Evolutionary conservation across 2,797 vertebrate species (phyloP), one percentile per base, ranked within the genome.

Genomic region (Pseudomugil tenellus): DNA sequence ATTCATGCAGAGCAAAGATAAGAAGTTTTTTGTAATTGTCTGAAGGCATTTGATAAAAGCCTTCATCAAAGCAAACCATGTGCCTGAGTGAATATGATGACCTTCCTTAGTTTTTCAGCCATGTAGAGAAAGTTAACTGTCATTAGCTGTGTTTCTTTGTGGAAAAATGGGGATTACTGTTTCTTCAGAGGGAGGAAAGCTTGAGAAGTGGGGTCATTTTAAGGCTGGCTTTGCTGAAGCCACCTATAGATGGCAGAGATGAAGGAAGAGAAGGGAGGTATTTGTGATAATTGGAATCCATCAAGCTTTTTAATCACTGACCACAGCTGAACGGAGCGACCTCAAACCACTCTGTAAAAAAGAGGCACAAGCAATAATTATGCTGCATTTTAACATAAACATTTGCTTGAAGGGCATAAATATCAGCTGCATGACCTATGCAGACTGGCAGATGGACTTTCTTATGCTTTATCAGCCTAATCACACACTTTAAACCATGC

Each of bases 381-480:
- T n/a, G n/a, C n/a, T n/a, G n/a, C n/a, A n/a, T n/a, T n/a, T n/a
- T n/a, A 81, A 81, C 32, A 17, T 81, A 84, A 88, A 90, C 77
- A 84, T 86, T 86, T 78, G 72, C 80, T 85, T 60, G 46, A 25
- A 77, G 67, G 76, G 76, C 68, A 76, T 62, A 80, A 84, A 85
- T 63, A 77, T 48, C 83, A 72, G 76, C 64, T 74, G 76, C 85
- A 65, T 83, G 85, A 89, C 86, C 77, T 52, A 79, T 79, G 76
- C 69, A 63, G 6, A 61, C 74, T 54, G 55, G 78, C 79, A 77
- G 70, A 83, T 58, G 35, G 56, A 56, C 62, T 75, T 17, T 67
- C 72, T 79, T 70, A 73, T 80, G 41, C 57, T 64, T 88, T 87
- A 86, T 86, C 85, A 70, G 84, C 53, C 58, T 55, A 39, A 37